Conservation (phyloP, 2,888 invertebrate species). For the Willowsia nigromaculata region DNA sequence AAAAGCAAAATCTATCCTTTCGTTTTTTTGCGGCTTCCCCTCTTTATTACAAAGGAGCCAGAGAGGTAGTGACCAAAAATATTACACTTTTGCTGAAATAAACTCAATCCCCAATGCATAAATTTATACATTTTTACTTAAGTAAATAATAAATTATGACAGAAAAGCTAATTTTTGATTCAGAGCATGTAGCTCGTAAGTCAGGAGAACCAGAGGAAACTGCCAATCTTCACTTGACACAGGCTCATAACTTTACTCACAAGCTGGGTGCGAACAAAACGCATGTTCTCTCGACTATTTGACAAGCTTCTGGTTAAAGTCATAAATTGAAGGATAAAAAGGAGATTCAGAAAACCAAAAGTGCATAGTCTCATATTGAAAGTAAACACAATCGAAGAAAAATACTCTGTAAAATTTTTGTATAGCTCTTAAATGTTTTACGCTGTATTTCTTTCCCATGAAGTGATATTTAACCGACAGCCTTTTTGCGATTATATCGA, state of each 20-base stretch:
- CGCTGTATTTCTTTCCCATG: neutral
- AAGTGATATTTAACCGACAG: neutral
- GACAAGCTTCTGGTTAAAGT: constrained; percentile 64
- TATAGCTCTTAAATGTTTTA: neutral
- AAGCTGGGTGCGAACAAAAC: constrained; percentile 67
- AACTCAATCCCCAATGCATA: constrained; percentile 10
- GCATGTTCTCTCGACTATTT: constrained; percentile 44
- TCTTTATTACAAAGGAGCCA: constrained; percentile 15
- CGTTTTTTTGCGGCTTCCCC: constrained; percentile 23
- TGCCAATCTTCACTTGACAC: constrained; percentile 65
- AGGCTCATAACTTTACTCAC: constrained; percentile 49
- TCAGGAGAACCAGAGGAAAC: constrained; percentile 51
- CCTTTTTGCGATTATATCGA: neutral
- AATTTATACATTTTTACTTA: constrained; percentile 35
- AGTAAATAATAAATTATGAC: constrained; percentile 37
- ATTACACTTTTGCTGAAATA: constrained; percentile 22
- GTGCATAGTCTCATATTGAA: neutral
- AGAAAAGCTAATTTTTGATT: constrained; percentile 56
- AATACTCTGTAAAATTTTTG: neutral
- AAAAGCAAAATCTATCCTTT: constrained; percentile 27
- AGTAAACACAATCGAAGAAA: neutral
- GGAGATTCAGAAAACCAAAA: neutral
- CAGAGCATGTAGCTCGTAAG: constrained; percentile 51
- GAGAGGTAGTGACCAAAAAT: neutral
- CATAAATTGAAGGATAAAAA: constrained; percentile 57